Base-by-base conservation (phyloP, 2,888 invertebrate species). In the Anagyrus pseudococci region DNA sequence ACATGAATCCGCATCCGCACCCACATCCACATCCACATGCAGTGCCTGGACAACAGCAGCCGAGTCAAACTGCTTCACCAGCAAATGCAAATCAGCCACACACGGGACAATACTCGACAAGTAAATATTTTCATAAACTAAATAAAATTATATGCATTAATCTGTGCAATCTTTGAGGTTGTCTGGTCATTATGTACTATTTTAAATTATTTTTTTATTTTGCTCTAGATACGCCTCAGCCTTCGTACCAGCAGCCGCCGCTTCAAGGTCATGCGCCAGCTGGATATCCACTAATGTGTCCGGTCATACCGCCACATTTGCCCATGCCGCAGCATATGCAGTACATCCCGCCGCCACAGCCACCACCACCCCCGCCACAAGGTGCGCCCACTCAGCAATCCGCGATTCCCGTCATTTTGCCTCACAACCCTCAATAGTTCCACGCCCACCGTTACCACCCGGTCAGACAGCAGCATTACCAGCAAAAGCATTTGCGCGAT, bases 251-350 rank as follows among this genome's bases (percentile, higher is more conserved):
- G 67, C 86, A 85, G 69, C 87, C 86, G 48, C 87, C 87, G 44
- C 86, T 85, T 17, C 84, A 84, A 73, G 80, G 80, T 52, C 83
- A 82, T 55, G 84, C 82, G 37, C 82, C 82, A 29, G 83, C 71
- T 22, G 59, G 84, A 67, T 86, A 84, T 76, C 86, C 85, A 63
- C 82, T 87, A 65, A 84, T 88, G 82, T 87, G 87, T 73, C 85
- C 86, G 40, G 78, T 86, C 63, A 79, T 88, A 67, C 84, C 84
- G 55, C 77, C 79, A 50, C 79, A 76, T 67, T 73, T 81, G 72
- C 76, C 75, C 25, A 72, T 81, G 64, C 80, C 83, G 63, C 84
- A 83, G 64, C 84, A 83, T 69, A 83, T 84, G 83, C 84, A 83
- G 72, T 85, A 84, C 73, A 75, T 84, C 61, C 83, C 82, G 60